A percentile compares a stretch with the other conserved stretches of the same genome.
Evolutionary conservation across 2,888 invertebrate genomes (phyloP).

Genomic region (Coleophora flavipennella): DNA sequence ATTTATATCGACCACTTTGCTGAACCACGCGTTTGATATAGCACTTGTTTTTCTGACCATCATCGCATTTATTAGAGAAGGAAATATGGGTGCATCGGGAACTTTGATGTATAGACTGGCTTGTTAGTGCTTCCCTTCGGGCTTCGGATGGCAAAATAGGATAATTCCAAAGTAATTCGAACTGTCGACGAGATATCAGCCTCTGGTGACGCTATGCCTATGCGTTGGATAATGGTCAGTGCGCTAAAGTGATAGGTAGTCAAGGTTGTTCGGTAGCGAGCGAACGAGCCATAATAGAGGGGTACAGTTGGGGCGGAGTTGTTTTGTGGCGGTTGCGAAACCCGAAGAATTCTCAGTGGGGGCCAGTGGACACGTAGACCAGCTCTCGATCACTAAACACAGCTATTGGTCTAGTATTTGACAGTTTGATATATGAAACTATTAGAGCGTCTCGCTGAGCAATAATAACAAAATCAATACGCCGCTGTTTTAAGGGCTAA

Average conservation of each 20-base stretch:
- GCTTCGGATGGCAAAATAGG: conserved; percentile 46
- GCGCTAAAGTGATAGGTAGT: conserved; percentile 51
- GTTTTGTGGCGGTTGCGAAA: conserved; percentile 42
- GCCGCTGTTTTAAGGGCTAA: conserved; percentile 24
- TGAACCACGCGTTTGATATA: conserved; percentile 41
- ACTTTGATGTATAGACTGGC: conserved; percentile 39
- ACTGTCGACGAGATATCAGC: conserved; percentile 59
- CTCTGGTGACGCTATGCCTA: conserved; percentile 52
- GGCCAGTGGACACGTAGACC: neutral
- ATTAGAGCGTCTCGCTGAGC: conserved; percentile 25
- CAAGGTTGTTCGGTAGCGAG: conserved; percentile 69
- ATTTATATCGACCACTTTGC: conserved; percentile 45
- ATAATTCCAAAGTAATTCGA: conserved; percentile 59
- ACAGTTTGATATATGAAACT: conserved; percentile 60
- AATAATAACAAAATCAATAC: conserved; percentile 34
- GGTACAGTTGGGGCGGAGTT: conserved; percentile 54
- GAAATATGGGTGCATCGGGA: conserved; percentile 46
- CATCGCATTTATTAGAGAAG: conserved; percentile 53
- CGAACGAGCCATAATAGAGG: conserved; percentile 56
- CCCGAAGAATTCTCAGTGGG: conserved; percentile 37
- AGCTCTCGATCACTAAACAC: conserved; percentile 28
- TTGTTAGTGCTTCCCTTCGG: conserved; percentile 46
- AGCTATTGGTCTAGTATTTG: conserved; percentile 61
- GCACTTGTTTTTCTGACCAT: conserved; percentile 53
- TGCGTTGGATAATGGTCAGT: conserved; percentile 42